Percentiles rank a stretch among this genome's conserved stretches.
Conservation (phyloP, 2,113 vertebrate genomes). For the Lanius ludovicianus region DNA sequence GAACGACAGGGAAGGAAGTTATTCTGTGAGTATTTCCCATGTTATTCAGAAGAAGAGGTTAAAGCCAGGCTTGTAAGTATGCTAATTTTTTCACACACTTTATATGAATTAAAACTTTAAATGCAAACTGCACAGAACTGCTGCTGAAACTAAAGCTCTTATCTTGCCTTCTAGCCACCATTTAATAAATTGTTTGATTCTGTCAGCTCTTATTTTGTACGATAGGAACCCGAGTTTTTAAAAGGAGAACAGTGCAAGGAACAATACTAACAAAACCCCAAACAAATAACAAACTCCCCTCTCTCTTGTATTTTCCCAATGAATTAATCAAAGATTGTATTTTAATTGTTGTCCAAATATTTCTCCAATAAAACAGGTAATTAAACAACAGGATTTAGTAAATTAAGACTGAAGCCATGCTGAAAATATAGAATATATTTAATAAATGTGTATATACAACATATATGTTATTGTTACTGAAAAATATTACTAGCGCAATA, state of each 20-base stretch:
- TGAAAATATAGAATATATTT: not conserved
- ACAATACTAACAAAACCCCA: not conserved
- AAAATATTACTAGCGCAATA: not conserved
- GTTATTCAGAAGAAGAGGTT: not conserved
- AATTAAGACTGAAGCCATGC: not conserved
- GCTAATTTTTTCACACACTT: not conserved
- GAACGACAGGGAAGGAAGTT: not conserved
- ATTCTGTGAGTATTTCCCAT: accelerated
- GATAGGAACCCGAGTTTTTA: not conserved
- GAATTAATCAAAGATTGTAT: not conserved
- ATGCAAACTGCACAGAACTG: not conserved
- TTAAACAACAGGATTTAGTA: not conserved
- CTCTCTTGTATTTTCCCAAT: not conserved
- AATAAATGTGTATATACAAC: not conserved
- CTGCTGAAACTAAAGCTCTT: not conserved
- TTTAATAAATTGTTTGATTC: not conserved
- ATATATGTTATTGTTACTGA: not conserved
- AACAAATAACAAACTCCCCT: not conserved
- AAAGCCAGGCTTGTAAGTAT: not conserved
- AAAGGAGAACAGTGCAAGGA: not conserved
- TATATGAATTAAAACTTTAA: not conserved
- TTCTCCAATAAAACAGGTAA: not conserved
- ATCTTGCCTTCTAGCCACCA: not conserved
- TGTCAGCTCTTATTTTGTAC: not conserved
- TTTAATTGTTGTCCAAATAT: not conserved